A percentile compares a stretch with the other conserved stretches of the same genome.
phyloP scores from a whole-genome alignment of 2,888 invertebrate species.

The Andrena minutula region DNA sequence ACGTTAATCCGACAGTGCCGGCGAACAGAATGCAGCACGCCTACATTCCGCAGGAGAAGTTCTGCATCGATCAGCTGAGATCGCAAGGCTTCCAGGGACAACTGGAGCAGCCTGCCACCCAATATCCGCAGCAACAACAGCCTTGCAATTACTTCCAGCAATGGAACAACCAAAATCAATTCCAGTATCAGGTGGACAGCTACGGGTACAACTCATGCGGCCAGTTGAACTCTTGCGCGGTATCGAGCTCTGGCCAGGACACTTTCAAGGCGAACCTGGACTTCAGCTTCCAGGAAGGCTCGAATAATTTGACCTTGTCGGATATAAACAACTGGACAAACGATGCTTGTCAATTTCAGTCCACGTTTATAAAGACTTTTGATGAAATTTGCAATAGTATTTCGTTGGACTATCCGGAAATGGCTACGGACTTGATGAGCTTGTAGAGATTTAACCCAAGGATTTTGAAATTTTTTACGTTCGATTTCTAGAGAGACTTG shows the following conservation, averaged over 20 bases:
- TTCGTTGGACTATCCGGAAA: constrained; percentile 4
- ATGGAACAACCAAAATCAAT: constrained; percentile 24
- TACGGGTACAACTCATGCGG: constrained; percentile 1
- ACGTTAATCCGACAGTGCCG: background rate
- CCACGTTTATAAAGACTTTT: background rate
- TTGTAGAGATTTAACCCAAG: constrained; percentile 3
- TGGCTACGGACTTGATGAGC: background rate
- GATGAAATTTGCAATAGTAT: constrained; percentile 29
- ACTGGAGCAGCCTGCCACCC: background rate
- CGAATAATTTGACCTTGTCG: background rate
- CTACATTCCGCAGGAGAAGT: background rate
- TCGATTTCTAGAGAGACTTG: too few species aligned
- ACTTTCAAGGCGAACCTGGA: background rate
- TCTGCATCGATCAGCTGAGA: background rate
- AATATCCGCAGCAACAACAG: constrained; percentile 1
- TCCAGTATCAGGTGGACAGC: background rate
- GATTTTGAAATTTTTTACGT: background rate
- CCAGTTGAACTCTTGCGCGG: background rate
- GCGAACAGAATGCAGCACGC: background rate
- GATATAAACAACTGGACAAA: constrained; percentile 31
- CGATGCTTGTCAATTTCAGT: background rate
- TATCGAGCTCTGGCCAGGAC: background rate
- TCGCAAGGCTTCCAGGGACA: background rate
- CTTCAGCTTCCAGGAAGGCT: background rate
- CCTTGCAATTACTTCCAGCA: background rate